Evolutionary conservation across 2,797 vertebrate genomes (phyloP).

Genomic region (Sebastes kiyomatsui): DNA sequence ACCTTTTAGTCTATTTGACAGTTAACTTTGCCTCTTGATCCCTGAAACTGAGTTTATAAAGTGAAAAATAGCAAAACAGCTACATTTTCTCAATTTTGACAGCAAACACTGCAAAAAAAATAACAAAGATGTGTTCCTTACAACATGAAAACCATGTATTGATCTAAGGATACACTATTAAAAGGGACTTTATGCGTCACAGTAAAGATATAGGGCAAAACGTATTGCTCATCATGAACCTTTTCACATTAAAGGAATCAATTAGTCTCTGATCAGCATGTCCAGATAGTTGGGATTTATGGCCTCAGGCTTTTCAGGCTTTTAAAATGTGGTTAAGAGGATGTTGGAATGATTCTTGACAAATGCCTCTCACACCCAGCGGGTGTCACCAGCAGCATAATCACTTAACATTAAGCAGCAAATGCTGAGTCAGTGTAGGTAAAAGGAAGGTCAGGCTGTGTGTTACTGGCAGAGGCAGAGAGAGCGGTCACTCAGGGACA

Average conservation of each 20-base stretch:
- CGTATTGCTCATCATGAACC: slow-evolving; percentile 48
- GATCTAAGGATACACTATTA: not conserved
- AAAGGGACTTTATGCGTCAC: not conserved
- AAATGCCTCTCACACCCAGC: slow-evolving; percentile 49
- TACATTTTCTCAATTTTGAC: not conserved
- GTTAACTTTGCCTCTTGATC: not conserved
- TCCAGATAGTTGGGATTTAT: slow-evolving; percentile 34
- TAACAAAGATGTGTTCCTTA: not conserved
- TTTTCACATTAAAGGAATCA: slow-evolving; percentile 47
- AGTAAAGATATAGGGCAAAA: slow-evolving; percentile 14
- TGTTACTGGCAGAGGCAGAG: slow-evolving; percentile 44
- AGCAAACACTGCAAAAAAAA: not conserved
- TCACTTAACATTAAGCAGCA: slow-evolving; percentile 61
- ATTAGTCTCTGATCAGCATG: slow-evolving; percentile 16
- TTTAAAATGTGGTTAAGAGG: slow-evolving; percentile 32
- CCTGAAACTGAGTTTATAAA: not conserved
- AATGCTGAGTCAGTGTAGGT: slow-evolving; percentile 66
- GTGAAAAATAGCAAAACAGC: not conserved
- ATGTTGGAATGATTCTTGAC: slow-evolving; percentile 40
- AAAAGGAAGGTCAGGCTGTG: slow-evolving; percentile 52
- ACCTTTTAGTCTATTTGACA: not conserved
- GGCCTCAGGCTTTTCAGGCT: slow-evolving; percentile 8
- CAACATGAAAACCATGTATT: not conserved
- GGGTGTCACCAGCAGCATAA: slow-evolving; percentile 55
- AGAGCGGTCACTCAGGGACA: slow-evolving; percentile 43